phyloP scores from a whole-genome alignment of 2,797 vertebrate genomes.

The Eospalax fontanierii region DNA sequence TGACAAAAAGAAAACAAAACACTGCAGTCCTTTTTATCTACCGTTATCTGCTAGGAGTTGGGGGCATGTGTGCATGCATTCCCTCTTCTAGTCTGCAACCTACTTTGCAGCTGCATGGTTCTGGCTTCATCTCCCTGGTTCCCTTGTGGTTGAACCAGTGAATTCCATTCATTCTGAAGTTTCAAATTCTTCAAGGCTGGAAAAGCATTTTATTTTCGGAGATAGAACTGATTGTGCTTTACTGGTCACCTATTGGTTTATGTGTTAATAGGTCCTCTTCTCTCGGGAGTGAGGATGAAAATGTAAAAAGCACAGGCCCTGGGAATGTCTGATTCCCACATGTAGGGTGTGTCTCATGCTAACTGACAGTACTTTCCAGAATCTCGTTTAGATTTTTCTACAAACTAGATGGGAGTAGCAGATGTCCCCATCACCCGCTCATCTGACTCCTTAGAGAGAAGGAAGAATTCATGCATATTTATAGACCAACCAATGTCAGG shows the following conservation, averaged over 20 bases:
- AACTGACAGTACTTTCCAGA: not conserved
- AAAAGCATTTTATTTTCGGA: not conserved
- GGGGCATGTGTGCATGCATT: accelerated
- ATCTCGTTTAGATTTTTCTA: not conserved
- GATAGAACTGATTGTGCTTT: not conserved
- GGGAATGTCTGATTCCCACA: not conserved
- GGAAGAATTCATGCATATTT: not conserved
- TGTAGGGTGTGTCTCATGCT: not conserved
- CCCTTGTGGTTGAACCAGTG: not conserved
- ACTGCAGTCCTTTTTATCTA: not conserved
- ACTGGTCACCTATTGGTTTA: not conserved
- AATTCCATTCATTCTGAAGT: not conserved
- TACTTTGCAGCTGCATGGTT: not conserved
- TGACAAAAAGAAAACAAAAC: not conserved
- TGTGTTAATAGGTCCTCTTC: not conserved
- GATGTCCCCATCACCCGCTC: not conserved
- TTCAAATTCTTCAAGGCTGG: not conserved
- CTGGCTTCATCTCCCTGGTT: not conserved
- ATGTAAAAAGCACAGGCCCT: not conserved
- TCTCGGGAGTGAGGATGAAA: not conserved
- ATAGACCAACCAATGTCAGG: not conserved
- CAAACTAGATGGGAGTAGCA: not conserved
- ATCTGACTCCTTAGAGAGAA: not conserved
- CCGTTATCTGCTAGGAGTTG: not conserved
- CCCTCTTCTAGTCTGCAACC: accelerated